Evolutionary conservation across 2,113 vertebrate genomes (phyloP), one percentile per base, ranked within the genome.

Genomic region (Ailuropoda melanoleuca): DNA sequence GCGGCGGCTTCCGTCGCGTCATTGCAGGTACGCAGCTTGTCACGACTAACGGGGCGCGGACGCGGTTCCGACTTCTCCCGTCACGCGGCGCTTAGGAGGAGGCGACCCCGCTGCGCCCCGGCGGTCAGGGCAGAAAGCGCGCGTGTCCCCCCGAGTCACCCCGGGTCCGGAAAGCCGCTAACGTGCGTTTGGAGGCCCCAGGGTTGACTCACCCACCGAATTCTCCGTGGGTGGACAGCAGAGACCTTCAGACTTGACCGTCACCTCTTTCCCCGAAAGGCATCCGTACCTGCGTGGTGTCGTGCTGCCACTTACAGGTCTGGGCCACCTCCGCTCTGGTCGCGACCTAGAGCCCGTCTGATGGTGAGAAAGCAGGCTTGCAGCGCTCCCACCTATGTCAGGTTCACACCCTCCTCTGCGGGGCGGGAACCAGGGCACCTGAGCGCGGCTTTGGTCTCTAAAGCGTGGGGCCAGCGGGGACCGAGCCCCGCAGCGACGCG

Each of bases 11-110:
- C 74, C 85, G 48, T 74, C 56, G 29, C 91, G 50, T 75, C 90
- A 11, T 12, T 95, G 95, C 98, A 99, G 98, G 98, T 98, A 99
- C 10, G 96, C 78, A n/a, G 94, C 46, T 74, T 53, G 60, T 68
- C 93, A 77, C 4, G 18, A 14, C 56, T 13, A 14, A 26, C 19
- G 58, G 21, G 77, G 31, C 34, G 0, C 24, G 6, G 58, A 50
- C 91, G 1, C 8, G 55, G 62, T 74, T 86, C 95, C 62, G 62
- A 53, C 68, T 80, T 62, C 29, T 55, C 1, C 66, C 46, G 62
- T 55, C n/a, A 0, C 70, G 0, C 23, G 64, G 53, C 81, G 19
- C 46, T 39, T 12, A 9, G 1, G 2, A 24, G 53, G 53, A 31
- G n/a, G 13, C 31, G 87, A 23, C 88, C 4, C 12, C 18, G 82